These are phyloP conservation scores for Coptodon bakossiorum DNA, from an alignment of 2,113 vertebrate genomes.

Conservation along the genomic window DNA sequence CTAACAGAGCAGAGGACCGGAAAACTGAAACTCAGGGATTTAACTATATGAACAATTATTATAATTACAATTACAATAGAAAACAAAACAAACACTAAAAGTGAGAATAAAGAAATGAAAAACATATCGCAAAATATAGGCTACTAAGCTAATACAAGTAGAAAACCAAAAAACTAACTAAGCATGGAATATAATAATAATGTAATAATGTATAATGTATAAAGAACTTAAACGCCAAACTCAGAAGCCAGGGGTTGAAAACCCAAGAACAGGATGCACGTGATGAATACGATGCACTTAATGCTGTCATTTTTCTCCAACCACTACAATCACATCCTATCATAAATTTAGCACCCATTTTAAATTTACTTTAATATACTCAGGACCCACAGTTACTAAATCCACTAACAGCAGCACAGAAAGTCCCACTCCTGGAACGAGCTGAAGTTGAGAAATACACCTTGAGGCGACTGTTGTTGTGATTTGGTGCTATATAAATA, in stretches of 20 bases:
- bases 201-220: no score
- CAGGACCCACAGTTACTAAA: rapidly evolving
- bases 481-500: neutral
- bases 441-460: neutral
- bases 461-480: neutral
- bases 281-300: neutral
- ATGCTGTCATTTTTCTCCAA: neutral
- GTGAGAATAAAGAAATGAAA: neutral
- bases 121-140: neutral
- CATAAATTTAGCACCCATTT: neutral
- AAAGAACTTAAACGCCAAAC: neutral
- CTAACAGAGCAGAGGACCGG: neutral
- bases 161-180: neutral
- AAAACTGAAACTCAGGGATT: neutral
- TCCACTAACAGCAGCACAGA: neutral
- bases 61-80: neutral
- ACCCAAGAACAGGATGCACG: neutral
- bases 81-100: neutral
- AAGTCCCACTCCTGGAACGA: neutral
- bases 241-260: neutral
- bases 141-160: neutral
- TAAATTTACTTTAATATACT: neutral
- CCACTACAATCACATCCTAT: neutral
- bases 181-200: neutral
- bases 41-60: neutral